Conservation (phyloP, 2,113 vertebrate genomes). For the Bubo bubo region DNA sequence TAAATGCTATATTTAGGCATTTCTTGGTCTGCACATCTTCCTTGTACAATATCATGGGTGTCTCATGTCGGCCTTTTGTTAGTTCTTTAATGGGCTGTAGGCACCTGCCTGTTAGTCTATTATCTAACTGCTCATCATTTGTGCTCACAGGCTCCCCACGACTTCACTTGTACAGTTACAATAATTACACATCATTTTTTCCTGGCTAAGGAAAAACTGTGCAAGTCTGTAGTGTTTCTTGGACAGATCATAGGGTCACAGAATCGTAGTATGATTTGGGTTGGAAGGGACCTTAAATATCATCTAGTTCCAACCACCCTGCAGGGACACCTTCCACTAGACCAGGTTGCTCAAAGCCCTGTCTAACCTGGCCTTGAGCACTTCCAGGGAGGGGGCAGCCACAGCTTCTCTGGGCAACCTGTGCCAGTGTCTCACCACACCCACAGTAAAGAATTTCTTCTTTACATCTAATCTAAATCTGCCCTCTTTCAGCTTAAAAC, state of each 20-base stretch:
- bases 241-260: neutral
- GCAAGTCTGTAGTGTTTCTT: accelerated
- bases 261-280: too few species aligned
- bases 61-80: neutral
- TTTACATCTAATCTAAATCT: too few species aligned
- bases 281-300: too few species aligned
- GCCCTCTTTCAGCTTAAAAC: too few species aligned
- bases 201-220: neutral
- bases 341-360: too few species aligned
- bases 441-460: too few species aligned
- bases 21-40: neutral
- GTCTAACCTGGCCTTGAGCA: too few species aligned
- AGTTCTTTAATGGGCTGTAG: neutral
- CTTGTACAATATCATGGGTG: neutral
- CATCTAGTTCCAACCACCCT: too few species aligned
- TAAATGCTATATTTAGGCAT: neutral
- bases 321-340: too few species aligned
- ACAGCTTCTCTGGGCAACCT: too few species aligned
- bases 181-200: neutral
- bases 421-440: too few species aligned
- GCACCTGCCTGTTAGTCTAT: neutral
- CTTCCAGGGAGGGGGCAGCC: too few species aligned
- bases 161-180: neutral
- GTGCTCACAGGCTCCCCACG: neutral
- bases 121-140: neutral